Conservation (phyloP, 1,140 invertebrate species). For the Rhizoglyphus robini region DNA sequence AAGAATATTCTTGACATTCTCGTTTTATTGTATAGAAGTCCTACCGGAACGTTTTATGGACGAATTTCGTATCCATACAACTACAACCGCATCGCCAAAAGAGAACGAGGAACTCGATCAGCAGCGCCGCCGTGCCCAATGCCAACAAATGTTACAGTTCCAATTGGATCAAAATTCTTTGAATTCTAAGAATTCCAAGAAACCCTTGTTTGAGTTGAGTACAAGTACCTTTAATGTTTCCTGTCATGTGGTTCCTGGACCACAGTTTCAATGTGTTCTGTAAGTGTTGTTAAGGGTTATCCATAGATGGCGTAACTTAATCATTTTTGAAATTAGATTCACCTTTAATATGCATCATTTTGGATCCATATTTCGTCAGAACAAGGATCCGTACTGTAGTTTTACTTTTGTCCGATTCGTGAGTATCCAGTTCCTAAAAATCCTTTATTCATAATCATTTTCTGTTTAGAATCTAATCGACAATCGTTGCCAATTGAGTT, state of each 20-base stretch:
- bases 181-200: neutral
- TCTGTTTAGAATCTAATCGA: constrained; percentile 9
- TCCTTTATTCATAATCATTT: neutral
- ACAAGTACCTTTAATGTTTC: constrained; percentile 11
- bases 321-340: neutral
- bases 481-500: constrained; percentile 8
- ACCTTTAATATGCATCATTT: constrained; percentile 8
- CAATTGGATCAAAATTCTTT: neutral
- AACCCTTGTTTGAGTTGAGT: neutral
- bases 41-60: neutral
- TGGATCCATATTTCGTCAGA: neutral
- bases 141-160: constrained; percentile 5
- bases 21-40: neutral
- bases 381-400: constrained; percentile 7
- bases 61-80: constrained; percentile 2
- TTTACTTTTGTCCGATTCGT: constrained; percentile 5
- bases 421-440: neutral
- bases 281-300: neutral
- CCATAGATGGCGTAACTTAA: neutral
- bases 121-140: neutral
- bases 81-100: neutral
- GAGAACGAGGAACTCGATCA: neutral
- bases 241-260: neutral
- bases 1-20: too few relatives aligned
- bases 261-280: constrained; percentile 16